Evolutionary conservation across 2,888 invertebrate genomes (phyloP), one percentile per base, ranked within the genome.

Genomic region (Melieria omissa): DNA sequence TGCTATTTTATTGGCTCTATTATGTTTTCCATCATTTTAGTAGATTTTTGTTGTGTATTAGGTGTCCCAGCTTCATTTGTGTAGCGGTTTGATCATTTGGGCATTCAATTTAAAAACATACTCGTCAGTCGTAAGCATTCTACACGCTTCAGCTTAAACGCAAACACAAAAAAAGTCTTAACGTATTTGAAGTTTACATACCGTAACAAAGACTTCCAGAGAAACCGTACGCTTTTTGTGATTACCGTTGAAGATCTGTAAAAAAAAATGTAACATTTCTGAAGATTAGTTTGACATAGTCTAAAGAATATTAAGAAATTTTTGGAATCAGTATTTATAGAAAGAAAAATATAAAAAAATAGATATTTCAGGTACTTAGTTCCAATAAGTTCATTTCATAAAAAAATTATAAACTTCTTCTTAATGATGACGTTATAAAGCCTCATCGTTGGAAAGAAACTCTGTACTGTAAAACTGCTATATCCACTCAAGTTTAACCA

Each of bases 171-270:
- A 8, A 54, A 68, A 63, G 12, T 42, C 57, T 44, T 55, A 64
- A 69, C 55, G 58, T 7, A 70, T 49, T 41, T 62, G 45, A 72
- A 71, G 49, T 65, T 74, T 67, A 78, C 79, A 75, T 78, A 79
- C 79, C 79, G 79, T 78, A 78, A 66, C 74, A 74, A 65, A 71
- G 55, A 74, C 62, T 73, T 63, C 75, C 70, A 70, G 76, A 63
- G 72, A 74, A 29, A 12, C 49, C 64, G 73, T 68, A 71, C 16
- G 10, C 9, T 52, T 69, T n/a, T 47, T 55, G 54, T 54, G 76
- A 72, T 70, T 74, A 63, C 77, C 76, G 69, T 76, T 78, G 70
- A 76, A 77, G 55, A 76, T 74, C 78, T 78, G 64, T 62, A 77
- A 49, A 64, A 10, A 62, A 52, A 58, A 49, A 61, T 42, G 42